phyloP scores from a whole-genome alignment of 2,113 vertebrate species.

The Sebastes schlegelii region DNA sequence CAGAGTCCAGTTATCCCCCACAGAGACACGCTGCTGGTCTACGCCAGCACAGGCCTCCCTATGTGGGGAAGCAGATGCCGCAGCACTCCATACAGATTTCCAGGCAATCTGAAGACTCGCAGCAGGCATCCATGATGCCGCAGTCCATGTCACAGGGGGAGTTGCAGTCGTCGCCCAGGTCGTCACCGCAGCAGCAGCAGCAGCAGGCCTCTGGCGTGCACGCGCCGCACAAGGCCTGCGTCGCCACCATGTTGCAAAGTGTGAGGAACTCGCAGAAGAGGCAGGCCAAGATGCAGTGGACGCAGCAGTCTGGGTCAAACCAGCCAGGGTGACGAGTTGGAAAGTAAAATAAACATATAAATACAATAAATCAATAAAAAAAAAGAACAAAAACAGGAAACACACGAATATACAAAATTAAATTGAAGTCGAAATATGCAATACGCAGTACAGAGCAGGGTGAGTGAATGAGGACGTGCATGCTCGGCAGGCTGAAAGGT shows the following conservation, averaged over 20 bases:
- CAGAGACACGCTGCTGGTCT: slow-evolving; percentile 2
- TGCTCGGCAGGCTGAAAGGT: slow-evolving; percentile 40
- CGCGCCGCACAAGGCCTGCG: slow-evolving; percentile 92
- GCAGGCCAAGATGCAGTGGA: slow-evolving; percentile 98
- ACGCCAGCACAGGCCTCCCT: slow-evolving; percentile 48
- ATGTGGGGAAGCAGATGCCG: slow-evolving; percentile 98
- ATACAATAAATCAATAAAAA: background rate
- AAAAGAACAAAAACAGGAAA: slow-evolving; percentile 4
- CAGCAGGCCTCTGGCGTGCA: slow-evolving; percentile 93
- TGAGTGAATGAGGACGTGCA: slow-evolving; percentile 3
- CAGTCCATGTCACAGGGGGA: slow-evolving; percentile 91
- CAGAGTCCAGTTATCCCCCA: slow-evolving; percentile 32
- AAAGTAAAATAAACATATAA: slow-evolving; percentile 11
- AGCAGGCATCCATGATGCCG: slow-evolving; percentile 98
- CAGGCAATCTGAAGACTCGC: slow-evolving; percentile 97
- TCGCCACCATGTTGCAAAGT: slow-evolving; percentile 95
- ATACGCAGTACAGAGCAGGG: background rate
- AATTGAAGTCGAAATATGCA: background rate
- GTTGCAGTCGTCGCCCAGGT: slow-evolving; percentile 89
- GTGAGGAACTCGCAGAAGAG: slow-evolving; percentile 98
- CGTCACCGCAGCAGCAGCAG: slow-evolving; percentile 94
- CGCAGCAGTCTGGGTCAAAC: slow-evolving; percentile 90
- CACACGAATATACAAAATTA: background rate
- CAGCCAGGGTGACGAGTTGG: slow-evolving; percentile 14
- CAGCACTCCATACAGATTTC: slow-evolving; percentile 99